Conservation (phyloP, 2,888 invertebrate genomes). For the Erynnis tages region DNA sequence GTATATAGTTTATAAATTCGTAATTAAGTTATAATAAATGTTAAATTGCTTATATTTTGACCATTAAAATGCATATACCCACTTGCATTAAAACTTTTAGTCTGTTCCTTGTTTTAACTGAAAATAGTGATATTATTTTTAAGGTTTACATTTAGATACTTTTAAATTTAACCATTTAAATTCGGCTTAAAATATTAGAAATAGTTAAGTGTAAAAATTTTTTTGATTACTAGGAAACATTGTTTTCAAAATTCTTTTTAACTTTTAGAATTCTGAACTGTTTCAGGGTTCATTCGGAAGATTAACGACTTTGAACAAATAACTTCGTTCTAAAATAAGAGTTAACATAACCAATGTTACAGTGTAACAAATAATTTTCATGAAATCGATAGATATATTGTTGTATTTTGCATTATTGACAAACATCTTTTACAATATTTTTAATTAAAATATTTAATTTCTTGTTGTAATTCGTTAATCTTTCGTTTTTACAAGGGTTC, state of each 20-base stretch:
- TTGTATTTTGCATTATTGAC: no score
- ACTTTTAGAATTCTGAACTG: background rate
- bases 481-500: constrained; percentile 23
- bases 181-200: background rate
- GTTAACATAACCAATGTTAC: no score
- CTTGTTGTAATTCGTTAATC: constrained; percentile 8
- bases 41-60: background rate
- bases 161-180: constrained; percentile 28
- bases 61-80: constrained; percentile 1
- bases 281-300: constrained; percentile 8
- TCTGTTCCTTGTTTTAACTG: constrained; percentile 70
- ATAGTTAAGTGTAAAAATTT: background rate
- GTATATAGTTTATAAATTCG: background rate
- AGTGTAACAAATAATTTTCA: no score
- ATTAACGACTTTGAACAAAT: constrained; percentile 18
- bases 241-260: no score
- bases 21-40: background rate
- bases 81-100: constrained; percentile 36
- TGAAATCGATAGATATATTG: no score
- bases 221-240: no score
- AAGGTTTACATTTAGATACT: constrained; percentile 52
- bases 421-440: background rate
- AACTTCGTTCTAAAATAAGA: no score
- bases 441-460: no score
- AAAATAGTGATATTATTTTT: constrained; percentile 74